Evolutionary conservation across 2,888 invertebrate genomes (phyloP), one percentile per base, ranked within the genome.

Genomic region (Schizotus pectinicornis): DNA sequence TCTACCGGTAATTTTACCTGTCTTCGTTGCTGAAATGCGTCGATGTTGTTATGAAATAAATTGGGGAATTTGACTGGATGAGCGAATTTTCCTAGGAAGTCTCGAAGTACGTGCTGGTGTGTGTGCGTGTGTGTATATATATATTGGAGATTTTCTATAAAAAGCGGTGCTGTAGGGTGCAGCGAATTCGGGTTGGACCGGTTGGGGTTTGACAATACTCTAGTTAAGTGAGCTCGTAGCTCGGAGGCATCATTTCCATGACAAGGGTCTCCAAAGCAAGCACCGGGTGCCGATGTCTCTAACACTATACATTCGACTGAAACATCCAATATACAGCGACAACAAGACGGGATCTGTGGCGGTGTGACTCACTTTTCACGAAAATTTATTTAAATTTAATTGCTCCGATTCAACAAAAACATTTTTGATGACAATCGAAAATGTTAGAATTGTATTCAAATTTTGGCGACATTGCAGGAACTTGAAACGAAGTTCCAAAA

Each of bases 231-330:
- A 70, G 70, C 68, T 68, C 70, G 78, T 72, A 76, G 81, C 83
- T 80, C 73, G 78, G 74, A 80, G 83, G 81, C 82, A 82, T 82
- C 81, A 82, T 83, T 83, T 83, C 81, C 83, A 83, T 83, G 81
- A 83, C 82, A 83, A 82, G 81, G 75, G 73, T 67, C 69, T 61
- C 69, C 67, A 71, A 70, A 71, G 72, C 68, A 70, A 72, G 65
- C 72, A 52, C 58, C 61, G 54, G 61, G 53, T 58, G 62, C 63
- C 62, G 63, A 54, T 54, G 54, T 54, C 42, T 54, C 54, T 47
- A 54, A 54, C 54, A 53, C 53, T 45, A 47, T 45, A 54, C 38
- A 54, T 54, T 54, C 54, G 12, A 42, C 54, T 54, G 54, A 54
- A 54, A 54, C 54, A 47, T 54, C 54, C 54, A 54, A 54, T 54